phyloP scores from a whole-genome alignment of 35 echinoderm and acorn worm species.

The Lytechinus variegatus region DNA sequence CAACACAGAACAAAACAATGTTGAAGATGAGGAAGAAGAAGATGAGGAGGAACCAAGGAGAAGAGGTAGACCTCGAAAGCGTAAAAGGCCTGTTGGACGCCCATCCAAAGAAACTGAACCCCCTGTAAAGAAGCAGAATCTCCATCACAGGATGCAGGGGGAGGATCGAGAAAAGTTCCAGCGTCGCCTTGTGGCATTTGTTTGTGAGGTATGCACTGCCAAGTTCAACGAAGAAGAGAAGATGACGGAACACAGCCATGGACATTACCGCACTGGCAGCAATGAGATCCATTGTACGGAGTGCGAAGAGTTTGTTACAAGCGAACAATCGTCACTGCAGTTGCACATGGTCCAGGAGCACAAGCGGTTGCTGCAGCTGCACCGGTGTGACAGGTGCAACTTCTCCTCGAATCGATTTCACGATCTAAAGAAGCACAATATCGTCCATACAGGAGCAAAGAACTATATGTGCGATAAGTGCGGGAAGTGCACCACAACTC shows the following conservation, averaged over 20 bases:
- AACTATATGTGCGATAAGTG: slow-evolving; percentile 87
- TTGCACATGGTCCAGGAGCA: slow-evolving; percentile 77
- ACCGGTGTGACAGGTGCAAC: slow-evolving; percentile 78
- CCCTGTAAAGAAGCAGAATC: not conserved
- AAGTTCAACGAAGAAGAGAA: slow-evolving; percentile 74
- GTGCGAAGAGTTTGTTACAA: slow-evolving; percentile 58
- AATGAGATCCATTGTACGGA: slow-evolving; percentile 83
- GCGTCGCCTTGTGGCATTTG: slow-evolving; percentile 64
- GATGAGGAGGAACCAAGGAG: slow-evolving; percentile 40
- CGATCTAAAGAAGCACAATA: slow-evolving; percentile 84
- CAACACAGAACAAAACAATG: slow-evolving; percentile 2
- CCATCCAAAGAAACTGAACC: not conserved
- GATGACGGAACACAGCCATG: slow-evolving; percentile 51
- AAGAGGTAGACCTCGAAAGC: slow-evolving; percentile 14
- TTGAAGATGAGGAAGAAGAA: slow-evolving; percentile 53
- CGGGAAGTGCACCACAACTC: slow-evolving; percentile 79
- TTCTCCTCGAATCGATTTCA: slow-evolving; percentile 76
- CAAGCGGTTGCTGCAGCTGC: slow-evolving; percentile 69
- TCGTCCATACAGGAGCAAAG: slow-evolving; percentile 75
- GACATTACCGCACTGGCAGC: slow-evolving; percentile 46
- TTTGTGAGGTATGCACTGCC: slow-evolving; percentile 67
- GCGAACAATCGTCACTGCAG: slow-evolving; percentile 31
- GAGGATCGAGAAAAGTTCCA: slow-evolving; percentile 49
- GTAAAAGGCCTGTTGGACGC: slow-evolving; percentile 6
- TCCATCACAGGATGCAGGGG: slow-evolving; percentile 24